Conservation (phyloP, 2,797 vertebrate genomes). For the Danio jaintianensis region DNA sequence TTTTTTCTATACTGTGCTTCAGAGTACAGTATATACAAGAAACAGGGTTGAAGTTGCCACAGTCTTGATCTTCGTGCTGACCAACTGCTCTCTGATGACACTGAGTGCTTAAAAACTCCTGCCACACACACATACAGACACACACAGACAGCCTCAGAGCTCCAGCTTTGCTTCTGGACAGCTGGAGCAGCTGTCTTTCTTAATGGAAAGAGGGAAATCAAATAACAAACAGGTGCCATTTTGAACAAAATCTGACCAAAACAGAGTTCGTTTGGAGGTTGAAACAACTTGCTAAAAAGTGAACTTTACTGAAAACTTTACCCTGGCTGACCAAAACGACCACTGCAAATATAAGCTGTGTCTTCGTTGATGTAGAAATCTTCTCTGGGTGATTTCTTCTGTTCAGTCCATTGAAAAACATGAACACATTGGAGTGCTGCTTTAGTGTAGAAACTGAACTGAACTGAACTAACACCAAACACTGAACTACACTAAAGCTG, state of each 20-base stretch:
- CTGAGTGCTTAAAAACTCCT: slow-evolving; percentile 48
- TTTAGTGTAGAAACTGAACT: too few species aligned
- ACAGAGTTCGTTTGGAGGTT: neutral
- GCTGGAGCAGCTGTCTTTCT: slow-evolving; percentile 55
- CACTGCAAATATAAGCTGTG: too few species aligned
- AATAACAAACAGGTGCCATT: neutral
- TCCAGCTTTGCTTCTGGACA: slow-evolving; percentile 59
- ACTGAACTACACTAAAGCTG: neutral
- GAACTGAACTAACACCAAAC: neutral
- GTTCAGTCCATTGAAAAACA: neutral
- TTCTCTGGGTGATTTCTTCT: neutral
- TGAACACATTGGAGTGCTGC: neutral
- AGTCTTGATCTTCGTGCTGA: slow-evolving; percentile 50
- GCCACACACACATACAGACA: neutral
- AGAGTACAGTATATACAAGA: too few species aligned
- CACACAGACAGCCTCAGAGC: slow-evolving; percentile 38
- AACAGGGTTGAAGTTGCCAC: slow-evolving; percentile 44
- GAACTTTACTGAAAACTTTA: neutral
- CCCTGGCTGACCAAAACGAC: neutral
- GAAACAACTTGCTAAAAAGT: neutral
- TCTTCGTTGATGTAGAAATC: neutral
- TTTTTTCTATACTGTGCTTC: too few species aligned
- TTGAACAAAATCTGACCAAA: neutral
- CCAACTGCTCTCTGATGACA: slow-evolving; percentile 65
- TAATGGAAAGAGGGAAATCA: neutral